These are phyloP conservation scores for Dasysyrphus tricinctus DNA, from an alignment of 2,888 invertebrate genomes.

Conservation along the genomic window DNA sequence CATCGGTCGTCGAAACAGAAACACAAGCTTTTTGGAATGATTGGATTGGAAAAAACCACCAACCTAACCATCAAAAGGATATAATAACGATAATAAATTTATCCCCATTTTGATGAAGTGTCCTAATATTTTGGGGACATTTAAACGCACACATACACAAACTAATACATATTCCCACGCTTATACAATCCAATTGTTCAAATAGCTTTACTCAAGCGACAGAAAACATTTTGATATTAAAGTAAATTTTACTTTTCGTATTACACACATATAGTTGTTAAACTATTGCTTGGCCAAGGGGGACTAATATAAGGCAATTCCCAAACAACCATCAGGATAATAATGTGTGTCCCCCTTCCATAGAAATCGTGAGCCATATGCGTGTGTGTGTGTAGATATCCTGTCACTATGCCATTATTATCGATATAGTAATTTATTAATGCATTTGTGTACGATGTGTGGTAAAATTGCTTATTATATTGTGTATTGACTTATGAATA, in stretches of 20 bases:
- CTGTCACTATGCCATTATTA: slow-evolving; percentile 46
- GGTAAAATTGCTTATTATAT: slow-evolving; percentile 64
- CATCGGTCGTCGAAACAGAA: not conserved
- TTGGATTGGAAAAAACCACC: slow-evolving; percentile 68
- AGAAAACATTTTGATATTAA: slow-evolving; percentile 28
- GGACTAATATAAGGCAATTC: slow-evolving; percentile 68
- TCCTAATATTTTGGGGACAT: slow-evolving; percentile 65
- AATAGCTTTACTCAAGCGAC: slow-evolving; percentile 36
- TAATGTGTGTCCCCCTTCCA: slow-evolving; percentile 25
- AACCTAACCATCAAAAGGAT: slow-evolving; percentile 65
- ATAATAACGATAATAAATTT: slow-evolving; percentile 74
- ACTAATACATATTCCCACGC: not conserved
- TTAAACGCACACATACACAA: slow-evolving; percentile 34
- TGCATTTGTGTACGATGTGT: slow-evolving; percentile 60
- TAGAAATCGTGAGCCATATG: not conserved
- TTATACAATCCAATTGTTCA: slow-evolving; percentile 14
- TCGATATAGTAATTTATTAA: slow-evolving; percentile 67
- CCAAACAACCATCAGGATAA: slow-evolving; percentile 32
- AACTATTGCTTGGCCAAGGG: slow-evolving; percentile 57
- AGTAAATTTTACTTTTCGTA: slow-evolving; percentile 66
- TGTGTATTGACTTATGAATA: slow-evolving; percentile 66
- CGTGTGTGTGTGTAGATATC: not conserved
- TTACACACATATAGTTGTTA: slow-evolving; percentile 23
- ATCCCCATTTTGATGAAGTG: slow-evolving; percentile 74
- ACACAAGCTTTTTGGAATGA: slow-evolving; percentile 33